Evolutionary conservation across 1,140 invertebrate genomes (phyloP), one percentile per base, ranked within the genome.

Genomic region (Heliconius hewitsoni): DNA sequence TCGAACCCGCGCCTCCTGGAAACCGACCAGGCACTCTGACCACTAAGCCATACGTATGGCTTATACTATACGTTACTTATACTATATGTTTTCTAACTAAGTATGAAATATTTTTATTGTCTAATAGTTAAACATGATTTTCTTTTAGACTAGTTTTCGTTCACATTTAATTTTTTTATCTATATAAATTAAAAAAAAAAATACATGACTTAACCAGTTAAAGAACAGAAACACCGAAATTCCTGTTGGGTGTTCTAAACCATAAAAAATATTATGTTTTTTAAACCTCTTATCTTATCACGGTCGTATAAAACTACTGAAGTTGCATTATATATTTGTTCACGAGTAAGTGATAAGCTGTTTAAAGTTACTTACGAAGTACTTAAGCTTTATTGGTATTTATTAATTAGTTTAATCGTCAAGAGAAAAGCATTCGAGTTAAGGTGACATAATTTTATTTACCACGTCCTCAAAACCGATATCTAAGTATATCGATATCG

Each of bases 361-460:
- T 73, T 77, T 57, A 11, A 78, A 82, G 75, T 76, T 76, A 60
- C n/a, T 60, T 60, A 60, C 19, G n/a, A 60, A 60, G 55, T 23
- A 23, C 55, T 37, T 37, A 37, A 60, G n/a, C 3, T 23, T 23
- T 60, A 8, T 27, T 60, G 27, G 23, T 16, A 13, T 66, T 30
- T 30, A 66, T 23, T 66, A 66, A 66, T 66, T 66, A 27, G 19
- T 27, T 60, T 2, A 66, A 66, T 66, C 27, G 13, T 60, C 3
- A 30, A 66, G 23, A 66, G 23, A 13, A 8, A 3, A 27, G 23
- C 74, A 60, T 72, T 76, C 82, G 75, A 84, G 81, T 83, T 86
- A 84, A 85, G 84, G 84, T 76, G 79, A 76, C 85, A 80, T 89
- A 86, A 92, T 89, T 94, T 87, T 91, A 91, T 91, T 90, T 91